Base-by-base conservation (phyloP, 1,140 invertebrate genomes). In the Piezodorus guildinii region DNA sequence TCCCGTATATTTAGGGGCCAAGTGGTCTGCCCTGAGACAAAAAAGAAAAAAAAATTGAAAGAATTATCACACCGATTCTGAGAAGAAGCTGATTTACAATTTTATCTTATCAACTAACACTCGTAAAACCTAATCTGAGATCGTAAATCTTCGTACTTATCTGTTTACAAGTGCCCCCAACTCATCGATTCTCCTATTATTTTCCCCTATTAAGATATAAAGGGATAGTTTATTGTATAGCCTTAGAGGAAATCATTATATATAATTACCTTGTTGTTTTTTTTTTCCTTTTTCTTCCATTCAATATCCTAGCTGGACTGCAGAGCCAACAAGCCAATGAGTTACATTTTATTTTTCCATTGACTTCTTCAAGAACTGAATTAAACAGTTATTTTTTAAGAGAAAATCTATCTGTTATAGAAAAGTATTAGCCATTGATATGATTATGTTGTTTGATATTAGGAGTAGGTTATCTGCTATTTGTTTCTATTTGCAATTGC, bases 91-190 rank as follows among this genome's bases (percentile, higher is more conserved):
- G 46, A 49, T 17, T 49, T 49, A 49, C 46, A 49, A 19, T 19
- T 49, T 49, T 49, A 56, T 56, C 52, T 56, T 56, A 56, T 56
- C 52, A 15, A 56, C 15, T 56, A 23, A 23, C 52, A 56, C 19
- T 56, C 52, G 52, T 56, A 56, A 56, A 56, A 56, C 6, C 52
- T 56, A 56, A 56, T 56, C 52, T 23, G 19, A 15, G 19, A 21
- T 15, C 52, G 23, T 56, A 56, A 56, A 56, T 56, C 23, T 56
- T 16, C 2, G 1, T 16, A 56, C 17, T 56, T 56, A 56, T 56
- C 52, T 56, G 52, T 56, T 56, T 56, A 23, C 52, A 23, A 23
- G 23, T 23, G 19, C 52, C 52, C 15, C 52, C 23, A 21, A 56
- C 52, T 23, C 52, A 23, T 25, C 15, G 8, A 25, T 21, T 23